Evolutionary conservation across 2,888 invertebrate species (phyloP).

Genomic region (Drosophila robusta): DNA sequence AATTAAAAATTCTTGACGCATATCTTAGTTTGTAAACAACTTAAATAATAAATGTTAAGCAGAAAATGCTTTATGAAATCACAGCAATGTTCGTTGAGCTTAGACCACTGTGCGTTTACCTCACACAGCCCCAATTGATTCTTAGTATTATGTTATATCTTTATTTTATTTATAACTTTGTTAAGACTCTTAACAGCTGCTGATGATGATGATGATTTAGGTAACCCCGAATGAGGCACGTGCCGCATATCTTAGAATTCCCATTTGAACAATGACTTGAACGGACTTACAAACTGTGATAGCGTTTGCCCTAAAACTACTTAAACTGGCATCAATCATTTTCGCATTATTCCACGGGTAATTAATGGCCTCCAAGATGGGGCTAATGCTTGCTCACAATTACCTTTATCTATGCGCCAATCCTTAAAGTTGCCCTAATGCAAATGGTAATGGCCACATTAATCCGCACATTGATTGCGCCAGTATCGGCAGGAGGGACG

Average conservation of each 20-base stretch:
- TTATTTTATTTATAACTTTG: too few relatives aligned
- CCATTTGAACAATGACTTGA: background rate
- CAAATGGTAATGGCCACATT: constrained; percentile 25
- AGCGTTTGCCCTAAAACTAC: background rate
- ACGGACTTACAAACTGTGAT: background rate
- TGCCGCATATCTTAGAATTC: background rate
- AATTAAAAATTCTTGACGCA: too few relatives aligned
- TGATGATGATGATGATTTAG: background rate
- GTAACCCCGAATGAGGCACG: too few relatives aligned
- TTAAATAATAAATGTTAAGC: too few relatives aligned
- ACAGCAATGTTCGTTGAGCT: background rate
- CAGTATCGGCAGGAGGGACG: background rate
- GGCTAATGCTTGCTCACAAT: constrained; percentile 35
- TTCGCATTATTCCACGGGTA: constrained; percentile 30
- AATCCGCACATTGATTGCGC: constrained; percentile 37
- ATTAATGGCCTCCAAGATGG: constrained; percentile 32
- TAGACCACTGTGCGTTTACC: background rate
- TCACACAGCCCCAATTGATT: background rate
- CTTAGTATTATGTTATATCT: background rate
- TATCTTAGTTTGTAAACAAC: too few relatives aligned
- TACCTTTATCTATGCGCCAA: constrained; percentile 46
- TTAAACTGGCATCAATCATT: constrained; percentile 21
- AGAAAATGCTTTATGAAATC: too few relatives aligned
- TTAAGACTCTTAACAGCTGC: background rate
- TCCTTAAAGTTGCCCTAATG: constrained; percentile 38